These are phyloP conservation scores for Operophtera brumata DNA, from an alignment of 2,888 invertebrate species.

Conservation along the genomic window DNA sequence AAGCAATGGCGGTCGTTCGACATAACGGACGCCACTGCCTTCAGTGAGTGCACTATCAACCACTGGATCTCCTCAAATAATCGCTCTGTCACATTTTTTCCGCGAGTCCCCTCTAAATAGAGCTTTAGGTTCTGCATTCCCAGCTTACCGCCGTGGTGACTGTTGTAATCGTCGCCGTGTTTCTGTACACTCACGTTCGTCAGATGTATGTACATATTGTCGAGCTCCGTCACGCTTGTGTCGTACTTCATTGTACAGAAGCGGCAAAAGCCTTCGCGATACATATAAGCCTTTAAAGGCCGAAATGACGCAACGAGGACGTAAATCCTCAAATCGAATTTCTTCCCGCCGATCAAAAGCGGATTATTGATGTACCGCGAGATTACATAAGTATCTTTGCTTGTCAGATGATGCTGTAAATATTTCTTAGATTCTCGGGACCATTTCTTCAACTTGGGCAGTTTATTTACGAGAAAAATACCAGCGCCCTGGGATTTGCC, in stretches of 20 bases:
- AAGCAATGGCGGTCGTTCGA: slow-evolving; percentile 94
- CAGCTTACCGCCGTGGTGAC: slow-evolving; percentile 96
- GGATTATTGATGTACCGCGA: slow-evolving; percentile 97
- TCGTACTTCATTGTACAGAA: slow-evolving; percentile 97
- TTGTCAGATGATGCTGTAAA: slow-evolving; percentile 87
- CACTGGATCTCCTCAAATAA: slow-evolving; percentile 93
- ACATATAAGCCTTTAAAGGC: slow-evolving; percentile 95
- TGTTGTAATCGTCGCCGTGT: slow-evolving; percentile 94
- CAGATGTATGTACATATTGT: slow-evolving; percentile 96
- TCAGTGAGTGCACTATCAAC: slow-evolving; percentile 94
- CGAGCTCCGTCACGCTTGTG: slow-evolving; percentile 90
- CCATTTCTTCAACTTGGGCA: slow-evolving; percentile 95
- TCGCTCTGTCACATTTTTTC: slow-evolving; percentile 90
- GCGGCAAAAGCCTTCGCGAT: slow-evolving; percentile 94
- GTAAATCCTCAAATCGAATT: slow-evolving; percentile 95
- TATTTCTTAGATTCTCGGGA: slow-evolving; percentile 91
- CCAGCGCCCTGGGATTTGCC: slow-evolving; percentile 95
- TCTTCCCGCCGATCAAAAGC: slow-evolving; percentile 94
- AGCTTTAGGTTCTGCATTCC: slow-evolving; percentile 92
- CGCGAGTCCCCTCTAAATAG: slow-evolving; percentile 93
- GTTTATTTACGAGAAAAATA: slow-evolving; percentile 95
- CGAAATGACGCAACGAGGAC: slow-evolving; percentile 95
- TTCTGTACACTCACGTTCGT: slow-evolving; percentile 98
- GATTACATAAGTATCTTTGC: slow-evolving; percentile 95
- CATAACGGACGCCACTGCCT: slow-evolving; percentile 94